Conservation (phyloP, 2,888 invertebrate species). For the Trachelus tabidus region DNA sequence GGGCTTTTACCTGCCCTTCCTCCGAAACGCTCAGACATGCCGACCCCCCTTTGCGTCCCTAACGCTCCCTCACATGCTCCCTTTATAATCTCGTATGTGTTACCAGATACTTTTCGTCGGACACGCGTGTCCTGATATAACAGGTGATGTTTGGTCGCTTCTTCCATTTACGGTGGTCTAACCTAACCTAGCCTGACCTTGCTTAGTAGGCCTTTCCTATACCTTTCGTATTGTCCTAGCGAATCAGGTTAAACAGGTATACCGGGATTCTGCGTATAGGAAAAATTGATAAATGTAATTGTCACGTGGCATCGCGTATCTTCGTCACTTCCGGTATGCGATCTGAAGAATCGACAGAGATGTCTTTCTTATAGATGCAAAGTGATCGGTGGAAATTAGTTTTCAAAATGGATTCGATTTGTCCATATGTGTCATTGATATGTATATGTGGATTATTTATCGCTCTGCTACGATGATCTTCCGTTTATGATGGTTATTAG, state of each 20-base stretch:
- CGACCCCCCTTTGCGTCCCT: neutral
- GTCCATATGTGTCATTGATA: no score
- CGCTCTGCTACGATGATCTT: neutral
- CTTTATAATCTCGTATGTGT: neutral
- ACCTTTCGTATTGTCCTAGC: neutral
- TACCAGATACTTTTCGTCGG: conserved; percentile 6
- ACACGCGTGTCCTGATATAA: conserved; percentile 26
- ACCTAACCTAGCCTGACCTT: neutral
- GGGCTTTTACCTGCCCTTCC: conserved; percentile 50
- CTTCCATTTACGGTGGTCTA: neutral
- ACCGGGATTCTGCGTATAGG: neutral
- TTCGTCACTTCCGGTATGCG: neutral
- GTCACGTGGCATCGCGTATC: neutral
- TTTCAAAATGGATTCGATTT: neutral
- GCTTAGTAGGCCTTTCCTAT: neutral
- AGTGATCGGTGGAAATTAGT: neutral
- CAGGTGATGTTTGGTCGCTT: conserved; percentile 29
- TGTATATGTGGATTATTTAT: neutral
- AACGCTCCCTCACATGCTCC: neutral
- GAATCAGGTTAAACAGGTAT: neutral
- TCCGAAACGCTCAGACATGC: neutral
- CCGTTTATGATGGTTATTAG: neutral
- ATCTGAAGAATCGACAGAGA: neutral
- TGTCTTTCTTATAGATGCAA: neutral
- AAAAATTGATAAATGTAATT: neutral